Evolutionary conservation across 2,888 invertebrate species (phyloP), one percentile per base, ranked within the genome.

Genomic region (Megaustenia siamemsis): DNA sequence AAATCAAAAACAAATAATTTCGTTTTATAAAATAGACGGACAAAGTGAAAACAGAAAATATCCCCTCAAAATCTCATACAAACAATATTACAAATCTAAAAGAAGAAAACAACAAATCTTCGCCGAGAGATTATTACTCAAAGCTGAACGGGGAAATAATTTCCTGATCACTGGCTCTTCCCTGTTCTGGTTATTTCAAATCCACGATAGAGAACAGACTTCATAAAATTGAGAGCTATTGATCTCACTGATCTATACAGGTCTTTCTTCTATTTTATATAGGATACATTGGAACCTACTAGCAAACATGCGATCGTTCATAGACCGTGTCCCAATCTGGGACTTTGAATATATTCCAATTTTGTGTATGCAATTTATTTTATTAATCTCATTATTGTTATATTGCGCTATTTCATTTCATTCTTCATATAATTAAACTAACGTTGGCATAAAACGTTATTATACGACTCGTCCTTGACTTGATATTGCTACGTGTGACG

Each of bases 211-310:
- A 45, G n/a, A 18, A 73, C 4, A 45, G 43, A 45, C 18, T 28
- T 45, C 8, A 0, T 1, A 10, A 73, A 73, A 73, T 73, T 73
- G 71, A 45, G 71, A 73, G 28, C 28, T 73, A 73, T n/a, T 73
- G 71, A 73, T 73, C 71, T 28, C 2, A 28, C 1, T 5, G 45
- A 45, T 12, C 0, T 28, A 8, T 15, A 15, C n/a, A 45, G n/a
- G 45, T 73, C n/a, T n/a, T 45, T n/a, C 38, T 68, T 35, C 18
- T 35, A 63, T 63, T 63, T 28, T 63, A 63, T 28, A 63, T 63
- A 28, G 28, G n/a, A 28, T 8, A 63, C n/a, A 63, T 28, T 63
- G n/a, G 63, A 28, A 24, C 63, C 5, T 28, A 63, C 28, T 63
- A 63, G 12, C 45, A 45, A 45, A 45, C 45, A 45, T 45, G 6